Conservation (phyloP, 1,140 invertebrate genomes). For the Conus betulinus region DNA sequence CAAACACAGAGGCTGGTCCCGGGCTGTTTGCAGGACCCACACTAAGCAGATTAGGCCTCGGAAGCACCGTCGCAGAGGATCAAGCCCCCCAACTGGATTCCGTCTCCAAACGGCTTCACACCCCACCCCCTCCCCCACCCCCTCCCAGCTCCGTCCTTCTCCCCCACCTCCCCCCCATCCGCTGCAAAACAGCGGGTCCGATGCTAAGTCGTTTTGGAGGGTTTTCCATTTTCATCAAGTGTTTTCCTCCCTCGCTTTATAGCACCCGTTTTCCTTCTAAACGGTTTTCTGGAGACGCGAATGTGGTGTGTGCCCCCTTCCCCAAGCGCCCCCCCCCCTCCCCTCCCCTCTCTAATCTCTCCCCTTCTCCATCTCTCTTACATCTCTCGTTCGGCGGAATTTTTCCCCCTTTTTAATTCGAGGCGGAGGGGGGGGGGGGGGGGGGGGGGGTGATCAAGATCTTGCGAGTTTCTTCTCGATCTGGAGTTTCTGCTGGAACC, state of each 20-base stretch:
- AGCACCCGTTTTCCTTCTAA: neutral
- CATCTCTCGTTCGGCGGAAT: neutral
- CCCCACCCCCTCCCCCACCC: neutral
- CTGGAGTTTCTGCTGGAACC: neutral
- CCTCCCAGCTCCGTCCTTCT: neutral
- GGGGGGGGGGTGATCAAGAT: too few relatives aligned
- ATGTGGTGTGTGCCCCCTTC: neutral
- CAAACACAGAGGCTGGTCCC: conserved; percentile 1
- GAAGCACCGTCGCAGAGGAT: neutral
- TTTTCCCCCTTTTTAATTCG: neutral
- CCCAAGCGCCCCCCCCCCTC: neutral
- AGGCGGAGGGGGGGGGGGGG: too few relatives aligned
- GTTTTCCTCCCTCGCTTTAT: conserved; percentile 24
- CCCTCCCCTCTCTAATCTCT: neutral
- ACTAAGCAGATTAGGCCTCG: conserved; percentile 28
- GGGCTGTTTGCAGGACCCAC: conserved; percentile 21
- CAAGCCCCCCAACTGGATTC: too few relatives aligned
- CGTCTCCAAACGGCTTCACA: neutral
- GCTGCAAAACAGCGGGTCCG: conserved; percentile 10
- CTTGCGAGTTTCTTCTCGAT: too few relatives aligned
- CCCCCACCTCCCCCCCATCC: neutral
- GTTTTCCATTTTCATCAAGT: conserved; percentile 39
- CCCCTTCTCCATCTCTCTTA: neutral
- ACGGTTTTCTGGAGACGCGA: neutral
- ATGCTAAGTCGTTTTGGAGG: conserved; percentile 33